Percentiles rank a stretch among this genome's conserved stretches.
phyloP scores from a whole-genome alignment of 2,888 invertebrate species.

The Cheilosia vulpina region DNA sequence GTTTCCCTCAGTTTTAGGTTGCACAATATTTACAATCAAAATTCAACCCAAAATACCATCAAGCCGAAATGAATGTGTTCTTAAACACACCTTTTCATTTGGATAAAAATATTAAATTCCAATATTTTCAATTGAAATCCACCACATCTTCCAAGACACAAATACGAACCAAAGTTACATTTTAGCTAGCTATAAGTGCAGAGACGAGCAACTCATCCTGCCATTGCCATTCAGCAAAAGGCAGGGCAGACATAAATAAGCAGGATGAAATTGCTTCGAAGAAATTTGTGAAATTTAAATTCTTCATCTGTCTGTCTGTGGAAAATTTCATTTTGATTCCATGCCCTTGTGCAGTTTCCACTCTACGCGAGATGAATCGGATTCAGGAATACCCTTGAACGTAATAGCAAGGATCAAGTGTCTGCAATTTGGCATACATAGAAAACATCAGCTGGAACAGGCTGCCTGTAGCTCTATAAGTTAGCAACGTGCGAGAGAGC shows the following conservation, averaged over 20 bases:
- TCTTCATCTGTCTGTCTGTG: conserved; percentile 71
- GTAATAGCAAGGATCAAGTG: conserved; percentile 65
- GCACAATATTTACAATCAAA: too few species aligned
- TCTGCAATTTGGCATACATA: conserved; percentile 62
- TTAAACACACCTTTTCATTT: not conserved
- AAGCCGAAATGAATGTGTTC: not conserved
- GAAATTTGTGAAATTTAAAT: conserved; percentile 72
- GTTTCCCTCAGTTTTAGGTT: too few species aligned
- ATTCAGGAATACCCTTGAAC: conserved; percentile 47
- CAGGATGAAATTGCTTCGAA: conserved; percentile 64
- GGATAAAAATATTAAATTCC: conserved; percentile 42
- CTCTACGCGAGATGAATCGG: conserved; percentile 24
- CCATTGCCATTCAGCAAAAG: conserved; percentile 12
- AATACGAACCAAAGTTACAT: conserved; percentile 51
- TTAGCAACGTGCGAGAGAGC: conserved; percentile 20
- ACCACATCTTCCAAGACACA: conserved; percentile 21
- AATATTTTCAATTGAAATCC: conserved; percentile 62
- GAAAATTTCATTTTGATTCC: conserved; percentile 70
- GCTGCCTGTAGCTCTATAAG: conserved; percentile 34
- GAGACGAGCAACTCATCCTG: not conserved
- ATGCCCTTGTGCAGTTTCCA: conserved; percentile 38
- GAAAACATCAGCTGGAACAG: conserved; percentile 18
- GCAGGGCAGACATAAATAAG: conserved; percentile 2
- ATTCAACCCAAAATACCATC: not conserved
- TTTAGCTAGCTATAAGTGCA: conserved; percentile 15